Percentiles rank a stretch among this genome's conserved stretches.
phyloP scores from a whole-genome alignment of 2,888 invertebrate genomes.

The Phaedon cochleariae region DNA sequence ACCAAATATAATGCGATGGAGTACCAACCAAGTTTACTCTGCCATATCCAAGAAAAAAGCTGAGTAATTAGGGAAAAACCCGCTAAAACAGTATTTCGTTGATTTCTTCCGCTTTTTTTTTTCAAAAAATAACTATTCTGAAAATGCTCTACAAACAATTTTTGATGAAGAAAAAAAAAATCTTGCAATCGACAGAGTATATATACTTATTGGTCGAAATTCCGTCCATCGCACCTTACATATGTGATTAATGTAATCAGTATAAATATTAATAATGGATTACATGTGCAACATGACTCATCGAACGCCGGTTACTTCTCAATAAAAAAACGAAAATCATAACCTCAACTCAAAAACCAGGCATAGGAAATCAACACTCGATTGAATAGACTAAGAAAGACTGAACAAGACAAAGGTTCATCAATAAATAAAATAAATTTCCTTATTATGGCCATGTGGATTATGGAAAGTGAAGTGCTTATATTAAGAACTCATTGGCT shows the following conservation, averaged over 20 bases:
- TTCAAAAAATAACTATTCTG: too few species aligned
- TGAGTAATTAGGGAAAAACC: too few species aligned
- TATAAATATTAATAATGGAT: slow-evolving; percentile 62
- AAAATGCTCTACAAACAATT: too few species aligned
- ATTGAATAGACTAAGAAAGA: neutral
- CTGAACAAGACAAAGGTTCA: neutral
- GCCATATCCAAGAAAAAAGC: neutral
- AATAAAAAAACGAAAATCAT: slow-evolving; percentile 48
- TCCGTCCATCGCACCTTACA: slow-evolving; percentile 53
- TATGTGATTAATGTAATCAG: slow-evolving; percentile 68
- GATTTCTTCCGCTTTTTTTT: too few species aligned
- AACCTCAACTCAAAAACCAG: slow-evolving; percentile 13
- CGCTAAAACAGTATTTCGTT: too few species aligned
- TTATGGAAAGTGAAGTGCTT: too few species aligned
- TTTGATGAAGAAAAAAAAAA: too few species aligned
- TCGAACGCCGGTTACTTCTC: slow-evolving; percentile 57
- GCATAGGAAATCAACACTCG: slow-evolving; percentile 17
- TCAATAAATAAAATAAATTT: too few species aligned
- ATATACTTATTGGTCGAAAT: slow-evolving; percentile 2
- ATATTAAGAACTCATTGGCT: too few species aligned
- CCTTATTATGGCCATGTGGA: too few species aligned
- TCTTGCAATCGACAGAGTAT: neutral
- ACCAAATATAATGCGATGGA: slow-evolving; percentile 22
- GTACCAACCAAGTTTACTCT: slow-evolving; percentile 15
- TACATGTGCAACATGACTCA: slow-evolving; percentile 66